Conservation (phyloP, 2,888 invertebrate species). For the Stramonita haemastoma region DNA sequence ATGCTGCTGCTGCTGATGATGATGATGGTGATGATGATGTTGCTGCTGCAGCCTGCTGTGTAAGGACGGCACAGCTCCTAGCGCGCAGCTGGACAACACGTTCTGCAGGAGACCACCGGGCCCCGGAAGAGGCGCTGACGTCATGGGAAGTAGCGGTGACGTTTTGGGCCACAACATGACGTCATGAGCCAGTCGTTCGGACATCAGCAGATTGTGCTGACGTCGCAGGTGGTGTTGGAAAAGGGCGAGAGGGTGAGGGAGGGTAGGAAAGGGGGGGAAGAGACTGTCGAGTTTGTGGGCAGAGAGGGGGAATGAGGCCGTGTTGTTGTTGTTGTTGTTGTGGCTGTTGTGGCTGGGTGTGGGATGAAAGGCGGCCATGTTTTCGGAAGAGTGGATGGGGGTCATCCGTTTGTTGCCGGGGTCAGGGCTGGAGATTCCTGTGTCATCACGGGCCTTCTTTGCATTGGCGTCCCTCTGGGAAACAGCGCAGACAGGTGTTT, state of each 20-base stretch:
- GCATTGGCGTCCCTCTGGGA: too few relatives aligned
- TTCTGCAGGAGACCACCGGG: neutral
- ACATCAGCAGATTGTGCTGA: neutral
- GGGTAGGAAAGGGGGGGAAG: neutral
- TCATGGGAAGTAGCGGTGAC: neutral
- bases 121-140: neutral
- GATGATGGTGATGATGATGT: too few relatives aligned
- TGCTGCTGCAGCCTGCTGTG: too few relatives aligned
- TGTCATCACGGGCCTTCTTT: too few relatives aligned
- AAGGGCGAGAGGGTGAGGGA: neutral
- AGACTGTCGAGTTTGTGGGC: neutral
- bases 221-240: neutral
- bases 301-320: neutral
- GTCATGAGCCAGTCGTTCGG: neutral
- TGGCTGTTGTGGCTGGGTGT: neutral
- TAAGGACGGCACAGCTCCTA: too few relatives aligned
- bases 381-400: neutral
- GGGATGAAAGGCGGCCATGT: neutral
- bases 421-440: too few relatives aligned
- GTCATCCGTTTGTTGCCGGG: too few relatives aligned
- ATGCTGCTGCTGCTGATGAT: too few relatives aligned
- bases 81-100: neutral
- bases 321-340: too few relatives aligned
- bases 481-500: too few relatives aligned
- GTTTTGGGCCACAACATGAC: neutral